Conservation (phyloP, 2,888 invertebrate genomes). For the Spisula solida region DNA sequence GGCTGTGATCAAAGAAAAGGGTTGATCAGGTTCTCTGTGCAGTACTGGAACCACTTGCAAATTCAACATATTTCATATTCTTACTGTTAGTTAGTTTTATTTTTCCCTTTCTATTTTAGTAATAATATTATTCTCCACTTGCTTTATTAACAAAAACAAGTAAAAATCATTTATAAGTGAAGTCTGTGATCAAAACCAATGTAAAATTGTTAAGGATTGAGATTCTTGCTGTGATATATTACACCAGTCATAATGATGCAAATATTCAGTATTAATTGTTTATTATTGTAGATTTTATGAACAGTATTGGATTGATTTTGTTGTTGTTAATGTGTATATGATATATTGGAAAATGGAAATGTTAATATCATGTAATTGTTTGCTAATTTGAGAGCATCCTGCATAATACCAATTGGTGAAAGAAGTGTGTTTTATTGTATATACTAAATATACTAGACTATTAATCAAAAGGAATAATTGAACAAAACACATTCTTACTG, state of each 20-base stretch:
- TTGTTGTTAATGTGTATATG: background rate
- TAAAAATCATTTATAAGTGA: too few relatives aligned
- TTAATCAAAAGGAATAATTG: background rate
- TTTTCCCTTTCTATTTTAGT: too few relatives aligned
- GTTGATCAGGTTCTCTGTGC: too few relatives aligned
- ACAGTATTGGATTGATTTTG: background rate
- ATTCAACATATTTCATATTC: too few relatives aligned
- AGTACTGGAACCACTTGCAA: too few relatives aligned
- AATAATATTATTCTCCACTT: too few relatives aligned
- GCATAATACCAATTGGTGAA: background rate
- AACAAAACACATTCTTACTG: too few relatives aligned
- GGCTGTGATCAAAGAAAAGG: too few relatives aligned
- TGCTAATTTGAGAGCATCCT: background rate
- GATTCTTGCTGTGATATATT: background rate
- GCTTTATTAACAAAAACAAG: too few relatives aligned
- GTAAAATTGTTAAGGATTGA: too few relatives aligned
- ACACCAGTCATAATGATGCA: background rate
- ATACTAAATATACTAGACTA: background rate
- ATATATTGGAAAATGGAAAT: background rate
- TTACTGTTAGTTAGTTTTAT: too few relatives aligned
- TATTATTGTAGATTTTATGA: background rate
- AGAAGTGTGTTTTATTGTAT: background rate
- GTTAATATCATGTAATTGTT: background rate
- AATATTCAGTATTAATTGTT: constrained; percentile 3
- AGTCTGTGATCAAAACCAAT: too few relatives aligned